Percentiles rank a stretch among this genome's conserved stretches.
These are phyloP conservation scores for Phyllotreta striolata DNA, from an alignment of 2,888 invertebrate genomes.

Conservation along the genomic window DNA sequence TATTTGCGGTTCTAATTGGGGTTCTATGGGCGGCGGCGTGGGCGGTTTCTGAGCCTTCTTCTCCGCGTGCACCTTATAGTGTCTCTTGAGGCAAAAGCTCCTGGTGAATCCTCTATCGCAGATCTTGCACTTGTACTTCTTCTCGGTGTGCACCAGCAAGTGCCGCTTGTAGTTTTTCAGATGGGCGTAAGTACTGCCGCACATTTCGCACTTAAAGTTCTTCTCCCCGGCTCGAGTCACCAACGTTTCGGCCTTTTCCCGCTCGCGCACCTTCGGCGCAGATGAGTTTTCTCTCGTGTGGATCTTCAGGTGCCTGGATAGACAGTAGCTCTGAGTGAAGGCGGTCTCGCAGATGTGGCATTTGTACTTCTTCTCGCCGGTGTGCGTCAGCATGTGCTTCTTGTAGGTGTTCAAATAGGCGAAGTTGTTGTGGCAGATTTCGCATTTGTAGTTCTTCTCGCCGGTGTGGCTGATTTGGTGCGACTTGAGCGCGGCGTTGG, in stretches of 20 bases:
- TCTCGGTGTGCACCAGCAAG: slow-evolving; percentile 10
- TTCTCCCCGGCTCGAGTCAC: slow-evolving; percentile 12
- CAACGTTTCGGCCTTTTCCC: slow-evolving; percentile 9
- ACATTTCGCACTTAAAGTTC: slow-evolving; percentile 12
- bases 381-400: slow-evolving; percentile 12
- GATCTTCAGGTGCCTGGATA: slow-evolving; percentile 8
- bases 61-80: slow-evolving; percentile 8
- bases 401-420: slow-evolving; percentile 12
- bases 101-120: slow-evolving; percentile 16
- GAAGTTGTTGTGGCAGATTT: slow-evolving; percentile 14
- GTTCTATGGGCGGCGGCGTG: neutral
- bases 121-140: slow-evolving; percentile 9
- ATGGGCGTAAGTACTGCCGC: slow-evolving; percentile 16
- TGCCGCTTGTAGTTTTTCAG: slow-evolving; percentile 13
- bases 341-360: slow-evolving; percentile 13
- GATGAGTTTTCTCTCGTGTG: slow-evolving; percentile 14
- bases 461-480: slow-evolving; percentile 15
- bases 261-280: slow-evolving; percentile 5
- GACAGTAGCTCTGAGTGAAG: slow-evolving; percentile 10
- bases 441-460: slow-evolving; percentile 17
- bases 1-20: neutral
- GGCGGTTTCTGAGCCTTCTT: neutral
- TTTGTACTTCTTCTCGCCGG: slow-evolving; percentile 9
- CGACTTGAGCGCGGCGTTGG: slow-evolving; percentile 10
- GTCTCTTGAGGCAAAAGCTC: slow-evolving; percentile 9